These are phyloP conservation scores for Lophius piscatorius DNA, from an alignment of 2,113 vertebrate species.

Conservation along the genomic window DNA sequence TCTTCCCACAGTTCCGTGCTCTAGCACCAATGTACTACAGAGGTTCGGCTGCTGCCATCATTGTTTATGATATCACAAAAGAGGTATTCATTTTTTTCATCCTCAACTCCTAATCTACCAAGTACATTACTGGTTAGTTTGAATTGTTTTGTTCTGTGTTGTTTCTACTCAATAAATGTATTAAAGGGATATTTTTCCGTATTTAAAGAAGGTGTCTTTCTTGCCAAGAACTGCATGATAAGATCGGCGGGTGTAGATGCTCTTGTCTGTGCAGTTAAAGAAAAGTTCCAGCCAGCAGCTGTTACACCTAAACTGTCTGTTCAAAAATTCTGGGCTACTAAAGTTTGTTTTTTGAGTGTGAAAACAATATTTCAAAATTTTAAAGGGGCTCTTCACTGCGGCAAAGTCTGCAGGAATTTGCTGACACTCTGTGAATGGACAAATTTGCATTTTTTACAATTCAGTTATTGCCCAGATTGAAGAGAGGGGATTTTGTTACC, in stretches of 20 bases:
- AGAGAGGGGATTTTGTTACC: too few relatives aligned
- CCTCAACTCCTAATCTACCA: neutral
- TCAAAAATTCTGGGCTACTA: too few relatives aligned
- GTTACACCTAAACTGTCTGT: neutral
- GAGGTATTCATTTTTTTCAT: conserved; percentile 82
- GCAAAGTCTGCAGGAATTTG: too few relatives aligned
- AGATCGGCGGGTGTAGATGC: too few relatives aligned
- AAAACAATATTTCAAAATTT: too few relatives aligned
- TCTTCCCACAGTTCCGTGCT: conserved; percentile 88
- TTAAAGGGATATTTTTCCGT: neutral
- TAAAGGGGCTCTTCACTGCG: too few relatives aligned
- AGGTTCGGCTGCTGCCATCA: conserved; percentile 96
- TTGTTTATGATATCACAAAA: conserved; percentile 99
- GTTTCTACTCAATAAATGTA: neutral
- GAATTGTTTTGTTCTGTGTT: neutral
- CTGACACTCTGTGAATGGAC: too few relatives aligned
- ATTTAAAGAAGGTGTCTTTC: conserved; percentile 1
- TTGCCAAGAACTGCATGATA: too few relatives aligned
- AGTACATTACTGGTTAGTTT: neutral
- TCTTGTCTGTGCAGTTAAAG: neutral
- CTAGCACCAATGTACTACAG: conserved; percentile 99
- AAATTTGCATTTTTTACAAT: too few relatives aligned
- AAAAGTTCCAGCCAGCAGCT: neutral
- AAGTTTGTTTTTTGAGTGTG: too few relatives aligned
- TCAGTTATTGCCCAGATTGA: too few relatives aligned